phyloP scores from a whole-genome alignment of 2,113 vertebrate genomes.

The Falco punctatus region DNA sequence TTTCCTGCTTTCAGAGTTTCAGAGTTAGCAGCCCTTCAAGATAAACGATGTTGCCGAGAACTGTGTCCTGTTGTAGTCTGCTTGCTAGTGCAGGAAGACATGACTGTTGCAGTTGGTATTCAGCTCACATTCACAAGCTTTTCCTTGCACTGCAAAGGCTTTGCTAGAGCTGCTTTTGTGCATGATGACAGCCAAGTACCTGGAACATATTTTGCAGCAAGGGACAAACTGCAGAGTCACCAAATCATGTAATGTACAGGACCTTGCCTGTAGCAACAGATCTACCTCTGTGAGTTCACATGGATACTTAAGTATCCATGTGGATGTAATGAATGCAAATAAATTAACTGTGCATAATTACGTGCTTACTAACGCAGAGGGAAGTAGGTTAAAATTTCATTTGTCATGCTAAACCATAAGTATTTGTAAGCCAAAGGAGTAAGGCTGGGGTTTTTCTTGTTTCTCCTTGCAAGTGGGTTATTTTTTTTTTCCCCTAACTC shows the following conservation, averaged over 20 bases:
- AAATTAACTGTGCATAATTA: not conserved
- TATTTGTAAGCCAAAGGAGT: not conserved
- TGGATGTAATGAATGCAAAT: not conserved
- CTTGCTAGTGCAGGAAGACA: not conserved
- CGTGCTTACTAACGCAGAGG: not conserved
- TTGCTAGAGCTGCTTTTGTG: not conserved
- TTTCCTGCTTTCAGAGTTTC: not conserved
- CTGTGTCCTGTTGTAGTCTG: not conserved
- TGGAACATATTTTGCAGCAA: not conserved
- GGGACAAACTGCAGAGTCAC: slow-evolving; percentile 35
- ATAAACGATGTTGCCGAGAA: not conserved
- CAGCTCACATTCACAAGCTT: not conserved
- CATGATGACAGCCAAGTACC: not conserved
- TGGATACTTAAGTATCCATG: not conserved
- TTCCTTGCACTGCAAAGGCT: not conserved
- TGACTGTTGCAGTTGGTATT: not conserved
- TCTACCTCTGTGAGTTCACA: not conserved
- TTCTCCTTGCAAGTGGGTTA: not conserved
- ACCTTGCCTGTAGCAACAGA: not conserved
- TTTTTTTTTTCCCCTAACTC: not conserved
- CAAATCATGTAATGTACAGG: not conserved
- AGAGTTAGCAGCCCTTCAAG: not conserved
- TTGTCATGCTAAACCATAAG: not conserved
- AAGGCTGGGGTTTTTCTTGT: not conserved
- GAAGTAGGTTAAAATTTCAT: not conserved